Evolutionary conservation across 2,888 invertebrate genomes (phyloP), one percentile per base, ranked within the genome.

Genomic region (Macaria notata): DNA sequence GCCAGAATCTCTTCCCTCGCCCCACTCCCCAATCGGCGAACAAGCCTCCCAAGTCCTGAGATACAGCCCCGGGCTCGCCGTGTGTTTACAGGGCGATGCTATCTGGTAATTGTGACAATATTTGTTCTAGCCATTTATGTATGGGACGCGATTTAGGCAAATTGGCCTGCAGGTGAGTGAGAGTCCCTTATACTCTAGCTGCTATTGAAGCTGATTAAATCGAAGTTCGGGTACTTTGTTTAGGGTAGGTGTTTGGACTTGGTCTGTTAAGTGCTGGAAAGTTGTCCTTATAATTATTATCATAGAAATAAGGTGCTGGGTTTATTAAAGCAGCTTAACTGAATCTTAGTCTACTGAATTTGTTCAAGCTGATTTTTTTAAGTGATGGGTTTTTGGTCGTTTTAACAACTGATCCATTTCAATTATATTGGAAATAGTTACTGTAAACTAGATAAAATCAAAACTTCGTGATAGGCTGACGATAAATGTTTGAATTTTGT

Each of bases 61-160:
- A 86, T 83, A 85, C 78, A 82, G 83, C 85, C 85, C 75, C 83
- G 84, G 88, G 82, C 79, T 79, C 75, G 76, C 76, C 76, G 75
- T 78, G 75, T 86, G 88, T 86, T 86, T 86, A 85, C 86, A 81
- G 79, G 79, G 69, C 79, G 91, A 91, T 90, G 84, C 70, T 90
- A 91, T 91, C 90, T 83, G 72, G 72, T 90, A 90, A 90, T 91
- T 88, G 86, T 87, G 88, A 86, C 88, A 89, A 89, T 90, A 88
- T 91, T 91, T 90, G 88, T 81, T 79, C 81, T 78, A 78, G 79
- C 79, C 82, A 83, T 84, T 83, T 83, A 82, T 80, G 81, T 81
- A 78, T 76, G 75, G 69, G 71, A 78, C 77, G 73, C 72, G 76
- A 78, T 76, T 75, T 76, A 78, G 77, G 75, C 81, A 82, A 82